Evolutionary conservation across 2,797 vertebrate genomes (phyloP).

Genomic region (Pantherophis vulpinus): DNA sequence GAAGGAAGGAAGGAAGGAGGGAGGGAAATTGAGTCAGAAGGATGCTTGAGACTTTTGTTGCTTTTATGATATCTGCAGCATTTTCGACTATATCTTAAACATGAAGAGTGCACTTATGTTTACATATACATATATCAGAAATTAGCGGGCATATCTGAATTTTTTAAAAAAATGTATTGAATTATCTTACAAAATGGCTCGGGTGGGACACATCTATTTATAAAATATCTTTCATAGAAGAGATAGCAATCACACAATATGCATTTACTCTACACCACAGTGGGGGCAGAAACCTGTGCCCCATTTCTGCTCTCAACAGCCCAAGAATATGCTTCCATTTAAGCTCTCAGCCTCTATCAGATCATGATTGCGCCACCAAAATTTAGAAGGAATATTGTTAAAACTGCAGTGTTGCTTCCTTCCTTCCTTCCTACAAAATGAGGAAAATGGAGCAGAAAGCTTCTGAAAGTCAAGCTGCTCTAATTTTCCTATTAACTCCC

Average conservation of each 20-base stretch:
- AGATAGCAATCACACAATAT: background rate
- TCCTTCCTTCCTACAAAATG: background rate
- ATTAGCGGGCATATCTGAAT: background rate
- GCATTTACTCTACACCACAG: background rate
- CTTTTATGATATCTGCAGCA: background rate
- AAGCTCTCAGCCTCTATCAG: background rate
- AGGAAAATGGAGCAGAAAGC: background rate
- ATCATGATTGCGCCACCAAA: background rate
- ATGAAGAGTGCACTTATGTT: background rate
- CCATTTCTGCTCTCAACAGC: background rate
- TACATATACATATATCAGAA: background rate
- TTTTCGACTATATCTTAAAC: background rate
- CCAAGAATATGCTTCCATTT: background rate
- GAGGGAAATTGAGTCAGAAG: background rate
- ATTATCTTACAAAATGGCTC: background rate
- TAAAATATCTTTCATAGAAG: background rate
- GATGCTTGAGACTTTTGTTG: background rate
- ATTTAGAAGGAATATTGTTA: background rate
- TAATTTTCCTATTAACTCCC: background rate
- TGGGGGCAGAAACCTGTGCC: background rate
- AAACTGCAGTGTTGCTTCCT: background rate
- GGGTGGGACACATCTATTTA: background rate
- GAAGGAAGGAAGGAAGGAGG: background rate
- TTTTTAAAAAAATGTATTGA: background rate
- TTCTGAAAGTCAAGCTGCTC: background rate